A percentile compares a stretch with the other conserved stretches of the same genome.
These are phyloP conservation scores for Ostrea denselamellosa DNA, from an alignment of 1,140 invertebrate species.

Conservation along the genomic window DNA sequence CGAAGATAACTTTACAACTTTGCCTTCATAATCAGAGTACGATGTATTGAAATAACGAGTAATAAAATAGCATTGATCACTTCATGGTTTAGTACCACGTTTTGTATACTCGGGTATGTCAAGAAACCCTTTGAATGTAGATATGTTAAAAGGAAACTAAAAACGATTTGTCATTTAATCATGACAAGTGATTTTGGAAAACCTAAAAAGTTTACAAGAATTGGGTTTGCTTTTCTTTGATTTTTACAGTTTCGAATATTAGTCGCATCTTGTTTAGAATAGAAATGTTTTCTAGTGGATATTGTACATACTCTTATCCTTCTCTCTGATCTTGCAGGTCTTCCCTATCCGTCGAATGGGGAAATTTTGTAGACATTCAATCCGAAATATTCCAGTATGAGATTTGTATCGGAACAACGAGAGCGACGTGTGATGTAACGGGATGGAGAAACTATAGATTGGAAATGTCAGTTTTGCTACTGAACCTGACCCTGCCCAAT, in stretches of 20 bases:
- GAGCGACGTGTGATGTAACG: constrained; percentile 54
- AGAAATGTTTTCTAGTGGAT: constrained; percentile 36
- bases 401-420: constrained; percentile 55
- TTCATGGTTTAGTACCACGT: no score
- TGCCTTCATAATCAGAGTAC: no score
- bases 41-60: no score
- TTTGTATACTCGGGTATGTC: no score
- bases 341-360: constrained; percentile 55
- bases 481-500: constrained; percentile 51
- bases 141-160: no score
- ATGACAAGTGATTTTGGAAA: no score
- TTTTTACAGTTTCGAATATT: neutral
- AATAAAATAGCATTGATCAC: no score
- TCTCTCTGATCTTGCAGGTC: constrained; percentile 46
- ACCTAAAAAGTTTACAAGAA: no score
- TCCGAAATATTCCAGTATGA: constrained; percentile 62
- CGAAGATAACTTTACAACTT: no score
- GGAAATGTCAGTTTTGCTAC: constrained; percentile 44
- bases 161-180: neutral
- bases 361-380: constrained; percentile 65
- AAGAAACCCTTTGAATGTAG: neutral
- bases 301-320: neutral
- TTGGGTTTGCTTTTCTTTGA: neutral
- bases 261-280: neutral
- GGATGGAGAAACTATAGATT: constrained; percentile 38